Evolutionary conservation across 2,888 invertebrate genomes (phyloP), one percentile per base, ranked within the genome.

Genomic region (Hypomecis atomaria): DNA sequence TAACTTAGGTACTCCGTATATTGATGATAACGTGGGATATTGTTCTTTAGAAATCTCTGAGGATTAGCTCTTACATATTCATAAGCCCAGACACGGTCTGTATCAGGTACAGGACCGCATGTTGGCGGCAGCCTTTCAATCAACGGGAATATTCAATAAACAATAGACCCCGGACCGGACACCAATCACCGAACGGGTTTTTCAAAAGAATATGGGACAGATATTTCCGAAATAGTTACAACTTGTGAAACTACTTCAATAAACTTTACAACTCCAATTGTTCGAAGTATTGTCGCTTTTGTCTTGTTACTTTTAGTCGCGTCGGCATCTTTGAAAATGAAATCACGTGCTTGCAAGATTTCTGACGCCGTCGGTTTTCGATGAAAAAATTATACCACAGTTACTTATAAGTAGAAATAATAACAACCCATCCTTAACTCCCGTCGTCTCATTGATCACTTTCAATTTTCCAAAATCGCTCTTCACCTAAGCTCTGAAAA

Each of bases 231-330:
- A 55, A 55, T 71, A 74, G 75, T 71, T 74, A 76, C 71, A 70
- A 74, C 68, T 77, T 73, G 53, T 34, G 34, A 42, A 42, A 52
- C n/a, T 37, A 40, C 76, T 63, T 72, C 77, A 85, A 86, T 88
- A 86, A 83, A 80, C 61, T 89, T 89, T 88, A 90, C 87, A 75
- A 77, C 76, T 64, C 61, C 72, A 71, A 80, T 87, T 86, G 85
- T 88, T 70, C 69, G 65, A 58, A 59, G 5, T 23, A 10, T 36
- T 45, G 47, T 11, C 43, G 70, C 73, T 82, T 81, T 87, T 85
- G 85, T 87, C 78, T 71, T 62, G 69, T 65, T 73, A 66, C 76
- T 75, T 72, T 66, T 65, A 66, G 57, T 69, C 62, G 71, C 1
- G 79, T 76, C 86, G 85, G 84, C 71, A 65, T 67, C 77, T 79